Evolutionary conservation across 1,140 invertebrate species (phyloP), one percentile per base, ranked within the genome.

Genomic region (Battus philenor): DNA sequence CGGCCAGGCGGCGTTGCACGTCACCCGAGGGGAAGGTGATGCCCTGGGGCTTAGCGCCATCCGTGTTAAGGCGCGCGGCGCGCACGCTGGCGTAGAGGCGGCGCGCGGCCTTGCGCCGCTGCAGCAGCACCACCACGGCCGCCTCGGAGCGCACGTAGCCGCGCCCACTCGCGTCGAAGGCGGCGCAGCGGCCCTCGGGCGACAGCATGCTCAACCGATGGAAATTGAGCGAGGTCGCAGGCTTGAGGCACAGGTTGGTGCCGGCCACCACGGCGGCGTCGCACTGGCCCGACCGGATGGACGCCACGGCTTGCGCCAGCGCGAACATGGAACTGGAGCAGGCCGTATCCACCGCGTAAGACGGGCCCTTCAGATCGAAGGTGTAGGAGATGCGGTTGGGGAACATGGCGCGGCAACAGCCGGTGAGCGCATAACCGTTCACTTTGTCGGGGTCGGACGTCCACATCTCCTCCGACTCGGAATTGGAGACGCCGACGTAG

Each of bases 91-190:
- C 94, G 75, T 99, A 99, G 1, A 94, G 89, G 55, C 97, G 88
- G 18, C 90, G 90, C 1, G 97, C 95, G 17, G 88, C 86, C 6
- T 87, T 84, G 2, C 90, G 86, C 51, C 93, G 93, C 87, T 98
- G 97, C 20, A 99, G 74, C 43, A 92, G 92, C 11, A 98, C 87
- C 0, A 90, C 91, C 2, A 93, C 93, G 11, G 92, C 90, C 0
- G 94, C 95, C 84, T 99, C 97, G 43, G 96, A 93, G 33, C 97
- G 89, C 0, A 97, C 96, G 78, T 98, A 99, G 7, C 97, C 97
- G 67, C 94, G 93, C 31, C 95, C 96, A 31, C 91, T 90, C 12
- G 90, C 89, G 86, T 99, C 97, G 77, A 99, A 99, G 4, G 96
- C 94, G 77, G 96, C 97, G 86, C 97, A 99, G 62, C 88, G 90